Evolutionary conservation across 2,888 invertebrate genomes (phyloP).

Genomic region (Punctoribates punctum): DNA sequence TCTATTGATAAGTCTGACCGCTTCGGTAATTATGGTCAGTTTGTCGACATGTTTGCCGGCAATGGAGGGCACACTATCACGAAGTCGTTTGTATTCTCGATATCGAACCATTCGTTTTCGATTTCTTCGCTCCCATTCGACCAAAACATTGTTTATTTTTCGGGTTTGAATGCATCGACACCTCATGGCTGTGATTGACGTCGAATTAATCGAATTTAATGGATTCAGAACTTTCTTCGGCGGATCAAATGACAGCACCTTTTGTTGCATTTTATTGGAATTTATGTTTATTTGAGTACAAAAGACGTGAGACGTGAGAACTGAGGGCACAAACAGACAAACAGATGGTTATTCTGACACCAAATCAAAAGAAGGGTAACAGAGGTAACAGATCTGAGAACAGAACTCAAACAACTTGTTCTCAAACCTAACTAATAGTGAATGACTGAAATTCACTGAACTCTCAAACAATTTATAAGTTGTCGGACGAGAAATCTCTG

Average conservation of each 20-base stretch:
- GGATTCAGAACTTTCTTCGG: neutral
- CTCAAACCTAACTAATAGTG: neutral
- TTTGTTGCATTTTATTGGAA: neutral
- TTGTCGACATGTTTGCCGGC: conserved; percentile 32
- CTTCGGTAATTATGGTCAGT: conserved; percentile 41
- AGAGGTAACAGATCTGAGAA: neutral
- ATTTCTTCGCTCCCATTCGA: conserved; percentile 21
- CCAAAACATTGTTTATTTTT: conserved; percentile 6
- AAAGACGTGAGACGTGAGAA: neutral
- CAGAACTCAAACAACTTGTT: conserved; percentile 14
- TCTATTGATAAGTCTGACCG: conserved; percentile 37
- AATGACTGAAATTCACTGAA: conserved; percentile 23
- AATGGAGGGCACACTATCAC: conserved; percentile 40
- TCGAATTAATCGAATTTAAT: neutral
- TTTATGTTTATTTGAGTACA: neutral
- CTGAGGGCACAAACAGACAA: neutral
- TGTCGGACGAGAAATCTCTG: conserved; percentile 15
- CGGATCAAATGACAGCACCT: neutral
- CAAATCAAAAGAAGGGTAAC: neutral
- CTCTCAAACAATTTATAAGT: conserved; percentile 29
- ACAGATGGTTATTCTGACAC: neutral
- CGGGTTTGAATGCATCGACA: conserved; percentile 19
- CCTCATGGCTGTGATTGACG: neutral
- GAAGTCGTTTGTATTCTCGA: conserved; percentile 36
- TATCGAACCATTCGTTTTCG: conserved; percentile 22